phyloP scores from a whole-genome alignment of 2,888 invertebrate species.

The Andrena hattorfiana region DNA sequence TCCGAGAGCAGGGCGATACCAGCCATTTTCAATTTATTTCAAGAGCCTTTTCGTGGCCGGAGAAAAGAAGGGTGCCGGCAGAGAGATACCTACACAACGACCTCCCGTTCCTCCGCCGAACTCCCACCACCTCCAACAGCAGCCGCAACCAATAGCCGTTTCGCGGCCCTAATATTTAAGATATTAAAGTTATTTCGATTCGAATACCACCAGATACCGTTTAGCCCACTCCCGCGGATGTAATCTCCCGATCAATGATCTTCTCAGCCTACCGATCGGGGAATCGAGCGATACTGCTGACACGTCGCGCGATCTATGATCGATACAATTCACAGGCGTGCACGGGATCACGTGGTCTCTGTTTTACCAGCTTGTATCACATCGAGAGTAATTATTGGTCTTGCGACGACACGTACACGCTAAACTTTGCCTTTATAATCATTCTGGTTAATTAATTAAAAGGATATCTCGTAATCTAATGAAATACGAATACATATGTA shows the following conservation, averaged over 20 bases:
- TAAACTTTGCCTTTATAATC: no score
- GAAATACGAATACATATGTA: no score
- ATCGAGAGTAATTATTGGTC: no score
- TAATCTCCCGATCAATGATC: neutral
- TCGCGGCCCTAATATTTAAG: constrained; percentile 74
- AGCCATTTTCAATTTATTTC: constrained; percentile 84
- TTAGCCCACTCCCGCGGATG: neutral
- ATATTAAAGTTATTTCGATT: constrained; percentile 77
- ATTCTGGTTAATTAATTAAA: no score
- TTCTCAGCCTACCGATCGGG: neutral
- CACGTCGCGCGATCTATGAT: neutral
- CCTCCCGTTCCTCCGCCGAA: constrained; percentile 44
- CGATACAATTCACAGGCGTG: neutral
- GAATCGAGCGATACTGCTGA: neutral
- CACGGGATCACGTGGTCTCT: no score
- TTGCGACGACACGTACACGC: no score
- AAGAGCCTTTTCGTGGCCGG: constrained; percentile 80
- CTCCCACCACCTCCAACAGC: constrained; percentile 39
- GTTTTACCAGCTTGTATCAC: no score
- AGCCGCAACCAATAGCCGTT: constrained; percentile 57
- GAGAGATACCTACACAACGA: constrained; percentile 74
- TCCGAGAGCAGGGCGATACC: constrained; percentile 78
- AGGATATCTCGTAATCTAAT: no score
- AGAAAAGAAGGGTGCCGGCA: constrained; percentile 75
- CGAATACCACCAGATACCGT: constrained; percentile 52